Evolutionary conservation across 2,797 vertebrate genomes (phyloP), one percentile per base, ranked within the genome.

Genomic region (Todus mexicanus): DNA sequence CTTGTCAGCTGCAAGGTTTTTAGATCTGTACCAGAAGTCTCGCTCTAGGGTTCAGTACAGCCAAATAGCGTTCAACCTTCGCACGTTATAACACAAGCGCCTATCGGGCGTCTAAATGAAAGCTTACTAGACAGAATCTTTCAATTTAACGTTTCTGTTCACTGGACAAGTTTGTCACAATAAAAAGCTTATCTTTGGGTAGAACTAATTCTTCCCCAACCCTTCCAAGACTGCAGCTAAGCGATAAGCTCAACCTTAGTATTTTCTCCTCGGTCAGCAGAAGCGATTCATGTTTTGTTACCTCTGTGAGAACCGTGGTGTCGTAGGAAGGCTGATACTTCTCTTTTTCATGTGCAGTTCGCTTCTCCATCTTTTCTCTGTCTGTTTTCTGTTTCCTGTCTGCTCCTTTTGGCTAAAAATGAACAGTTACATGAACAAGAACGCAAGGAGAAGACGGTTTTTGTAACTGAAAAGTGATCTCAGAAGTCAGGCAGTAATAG

Each of bases 301-400:
- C 98, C 98, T 98, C 98, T 76, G 98, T 98, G 89, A 98, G 97
- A 94, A 98, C 97, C 60, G 98, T 98, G 90, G 98, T 98, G 71
- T 98, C 98, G 64, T 98, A 98, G 7, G 98, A 98, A 22, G 98
- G 98, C 85, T 98, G 98, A 93, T 98, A 98, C 72, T 98, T 98
- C 78, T 98, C 98, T 92, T 98, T 98, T 77, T 98, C 98, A 50
- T 98, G 98, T 45, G 98, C 97, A 31, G 98, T 98, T 96, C 98
- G 94, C 88, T 98, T 98, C 95, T 98, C 98, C 98, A 98, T 98
- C 96, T 98, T 98, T 94, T 98, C 98, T 96, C 98, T 94, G 92
- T 98, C 98, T 16, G 98, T 98, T 96, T 98, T 98, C 96, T 98
- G 98, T 92, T 98, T 98, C 86, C 98, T 97, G 94, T 98, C 98